Conservation (phyloP, 2,797 vertebrate genomes). For the Lateolabrax maculatus region DNA sequence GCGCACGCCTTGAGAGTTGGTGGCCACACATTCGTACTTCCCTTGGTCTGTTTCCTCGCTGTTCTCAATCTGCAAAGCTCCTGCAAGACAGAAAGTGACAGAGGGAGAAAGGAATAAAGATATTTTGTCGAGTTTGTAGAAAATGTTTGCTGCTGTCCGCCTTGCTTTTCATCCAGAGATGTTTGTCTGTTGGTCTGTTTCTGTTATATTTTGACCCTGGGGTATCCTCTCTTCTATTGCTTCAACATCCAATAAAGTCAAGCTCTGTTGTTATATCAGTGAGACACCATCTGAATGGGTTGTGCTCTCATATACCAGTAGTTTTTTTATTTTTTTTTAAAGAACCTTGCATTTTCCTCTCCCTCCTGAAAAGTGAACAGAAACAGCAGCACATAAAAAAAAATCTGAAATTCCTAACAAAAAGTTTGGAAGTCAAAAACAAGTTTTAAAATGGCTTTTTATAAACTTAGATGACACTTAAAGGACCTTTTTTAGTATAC, state of each 20-base stretch:
- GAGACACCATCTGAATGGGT: constrained; percentile 30
- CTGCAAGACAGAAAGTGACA: constrained; percentile 78
- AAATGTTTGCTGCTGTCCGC: constrained; percentile 22
- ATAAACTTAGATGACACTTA: constrained; percentile 64
- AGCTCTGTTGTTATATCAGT: constrained; percentile 36
- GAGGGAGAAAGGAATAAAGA: constrained; percentile 27
- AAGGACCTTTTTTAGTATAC: constrained; percentile 45
- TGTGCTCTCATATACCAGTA: background rate
- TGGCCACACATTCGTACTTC: constrained; percentile 98
- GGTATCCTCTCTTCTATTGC: constrained; percentile 20
- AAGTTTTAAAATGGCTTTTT: constrained; percentile 56
- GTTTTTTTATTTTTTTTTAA: constrained; percentile 23
- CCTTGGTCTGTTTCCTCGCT: constrained; percentile 99
- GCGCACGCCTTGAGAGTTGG: constrained; percentile 96
- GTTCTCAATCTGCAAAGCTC: constrained; percentile 98
- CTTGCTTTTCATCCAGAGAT: constrained; percentile 36
- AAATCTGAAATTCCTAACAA: constrained; percentile 39
- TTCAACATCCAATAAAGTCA: constrained; percentile 46
- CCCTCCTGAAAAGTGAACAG: constrained; percentile 1
- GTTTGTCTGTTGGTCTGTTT: constrained; percentile 25
- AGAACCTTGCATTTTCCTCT: constrained; percentile 28
- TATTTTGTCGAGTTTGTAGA: constrained; percentile 22
- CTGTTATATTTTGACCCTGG: constrained; percentile 33
- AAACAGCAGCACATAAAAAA: constrained; percentile 9
- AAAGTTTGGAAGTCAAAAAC: constrained; percentile 57